Percentiles rank a stretch among this genome's conserved stretches.
These are phyloP conservation scores for Tridacna gigas DNA, from an alignment of 2,888 invertebrate genomes.

Conservation along the genomic window DNA sequence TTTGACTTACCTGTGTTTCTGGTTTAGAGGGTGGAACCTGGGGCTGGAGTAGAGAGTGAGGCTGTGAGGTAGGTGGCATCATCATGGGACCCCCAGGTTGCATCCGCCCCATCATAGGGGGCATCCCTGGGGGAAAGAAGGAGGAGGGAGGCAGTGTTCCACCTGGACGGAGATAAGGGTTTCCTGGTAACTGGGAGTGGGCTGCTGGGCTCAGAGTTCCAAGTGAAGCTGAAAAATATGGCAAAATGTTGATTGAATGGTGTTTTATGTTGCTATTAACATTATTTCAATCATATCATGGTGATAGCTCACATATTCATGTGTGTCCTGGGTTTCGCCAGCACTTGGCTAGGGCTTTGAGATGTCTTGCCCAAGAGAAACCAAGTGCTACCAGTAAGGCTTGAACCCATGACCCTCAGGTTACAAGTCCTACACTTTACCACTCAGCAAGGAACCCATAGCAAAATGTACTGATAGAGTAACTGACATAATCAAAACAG, in stretches of 20 bases:
- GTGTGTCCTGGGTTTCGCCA: no score
- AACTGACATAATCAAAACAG: no score
- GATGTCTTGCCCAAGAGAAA: no score
- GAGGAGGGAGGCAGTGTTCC: constrained; percentile 66
- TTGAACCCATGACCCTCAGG: no score
- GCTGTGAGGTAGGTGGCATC: constrained; percentile 74
- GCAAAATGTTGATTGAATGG: neutral
- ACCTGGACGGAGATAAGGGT: constrained; percentile 77
- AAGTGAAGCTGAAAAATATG: constrained; percentile 77
- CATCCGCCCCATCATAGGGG: constrained; percentile 75
- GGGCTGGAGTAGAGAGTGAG: constrained; percentile 53
- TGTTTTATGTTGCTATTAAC: no score
- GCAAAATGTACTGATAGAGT: no score
- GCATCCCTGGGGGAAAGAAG: constrained; percentile 80
- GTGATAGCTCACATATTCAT: no score
- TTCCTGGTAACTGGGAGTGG: constrained; percentile 74
- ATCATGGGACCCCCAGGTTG: constrained; percentile 68
- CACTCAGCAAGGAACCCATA: no score
- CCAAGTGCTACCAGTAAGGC: no score
- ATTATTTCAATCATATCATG: no score
- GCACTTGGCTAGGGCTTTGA: no score
- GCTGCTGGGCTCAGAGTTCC: constrained; percentile 81
- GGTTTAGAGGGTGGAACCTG: constrained; percentile 58
- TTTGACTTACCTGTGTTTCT: constrained; percentile 61
- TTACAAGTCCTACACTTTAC: no score